These are phyloP conservation scores for Oxyteleia sp. DNA, from an alignment of 2,888 invertebrate species.

Conservation along the genomic window DNA sequence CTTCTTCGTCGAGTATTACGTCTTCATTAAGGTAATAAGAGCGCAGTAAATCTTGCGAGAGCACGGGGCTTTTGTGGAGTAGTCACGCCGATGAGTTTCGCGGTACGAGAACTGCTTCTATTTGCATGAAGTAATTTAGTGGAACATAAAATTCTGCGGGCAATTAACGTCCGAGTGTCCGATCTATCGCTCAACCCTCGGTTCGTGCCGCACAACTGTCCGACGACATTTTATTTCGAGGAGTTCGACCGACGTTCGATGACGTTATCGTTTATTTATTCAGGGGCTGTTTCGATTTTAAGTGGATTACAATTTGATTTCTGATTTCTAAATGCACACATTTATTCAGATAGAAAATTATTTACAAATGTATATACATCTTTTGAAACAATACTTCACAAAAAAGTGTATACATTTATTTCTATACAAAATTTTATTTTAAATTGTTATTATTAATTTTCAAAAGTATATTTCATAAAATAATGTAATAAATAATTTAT, in stretches of 20 bases:
- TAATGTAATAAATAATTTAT: no score
- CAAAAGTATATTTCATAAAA: no score
- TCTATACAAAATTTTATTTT: no score
- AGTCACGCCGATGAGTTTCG: conserved; percentile 62
- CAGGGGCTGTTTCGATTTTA: conserved; percentile 33
- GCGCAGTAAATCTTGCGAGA: conserved; percentile 83
- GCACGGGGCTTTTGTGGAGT: conserved; percentile 67
- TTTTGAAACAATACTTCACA: no score
- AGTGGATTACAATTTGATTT: not conserved
- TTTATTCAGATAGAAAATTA: no score
- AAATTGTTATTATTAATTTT: no score
- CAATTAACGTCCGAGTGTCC: conserved; percentile 85
- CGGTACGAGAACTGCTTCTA: conserved; percentile 79
- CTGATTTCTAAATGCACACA: no score
- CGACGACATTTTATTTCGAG: conserved; percentile 49
- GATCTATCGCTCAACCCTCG: conserved; percentile 73
- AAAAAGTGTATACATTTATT: no score
- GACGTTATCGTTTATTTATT: conserved; percentile 22
- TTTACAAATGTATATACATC: no score
- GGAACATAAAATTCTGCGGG: conserved; percentile 84
- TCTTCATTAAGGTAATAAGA: conserved; percentile 87
- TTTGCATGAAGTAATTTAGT: conserved; percentile 86
- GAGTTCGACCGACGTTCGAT: conserved; percentile 10
- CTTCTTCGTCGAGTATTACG: conserved; percentile 80
- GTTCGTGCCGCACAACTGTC: conserved; percentile 38